phyloP scores from a whole-genome alignment of 92 coral and sea anemone species.

The Heteractis magnifica region DNA sequence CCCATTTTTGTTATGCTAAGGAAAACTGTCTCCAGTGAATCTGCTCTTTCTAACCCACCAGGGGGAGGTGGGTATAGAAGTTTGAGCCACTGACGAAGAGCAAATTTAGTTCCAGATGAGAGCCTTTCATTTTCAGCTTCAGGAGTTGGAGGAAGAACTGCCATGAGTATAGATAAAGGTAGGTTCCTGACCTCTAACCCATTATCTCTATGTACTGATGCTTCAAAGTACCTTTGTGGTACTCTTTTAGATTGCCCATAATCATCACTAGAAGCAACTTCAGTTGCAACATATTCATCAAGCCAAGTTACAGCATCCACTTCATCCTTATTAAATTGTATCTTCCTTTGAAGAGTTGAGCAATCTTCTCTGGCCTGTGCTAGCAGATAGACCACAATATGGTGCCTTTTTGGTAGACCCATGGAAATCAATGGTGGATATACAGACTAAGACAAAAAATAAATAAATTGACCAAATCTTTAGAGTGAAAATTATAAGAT shows the following conservation, averaged over 20 bases:
- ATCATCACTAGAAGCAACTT: conserved; percentile 81
- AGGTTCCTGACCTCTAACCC: conserved; percentile 46
- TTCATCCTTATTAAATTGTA: conserved; percentile 58
- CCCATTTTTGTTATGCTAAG: conserved; percentile 51
- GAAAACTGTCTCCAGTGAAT: conserved; percentile 40
- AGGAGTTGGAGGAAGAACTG: conserved; percentile 64
- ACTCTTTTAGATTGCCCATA: conserved; percentile 78
- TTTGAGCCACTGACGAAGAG: conserved; percentile 81
- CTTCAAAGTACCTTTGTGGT: conserved; percentile 78
- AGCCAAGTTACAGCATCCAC: conserved; percentile 91
- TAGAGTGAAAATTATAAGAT: no score
- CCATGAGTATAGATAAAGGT: conserved; percentile 84
- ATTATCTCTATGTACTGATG: conserved; percentile 62
- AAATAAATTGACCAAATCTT: not conserved
- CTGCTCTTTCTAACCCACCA: conserved; percentile 29
- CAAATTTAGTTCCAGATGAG: conserved; percentile 91
- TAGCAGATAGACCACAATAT: conserved; percentile 84
- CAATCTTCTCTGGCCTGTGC: conserved; percentile 66
- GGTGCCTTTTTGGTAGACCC: conserved; percentile 92
- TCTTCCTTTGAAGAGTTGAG: conserved; percentile 43
- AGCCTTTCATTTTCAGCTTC: conserved; percentile 60
- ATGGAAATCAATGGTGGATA: conserved; percentile 76
- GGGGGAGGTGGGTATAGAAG: conserved; percentile 28
- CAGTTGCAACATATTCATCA: conserved; percentile 57
- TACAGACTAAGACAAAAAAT: conserved; percentile 68